Evolutionary conservation across 2,113 vertebrate species (phyloP), one percentile per base, ranked within the genome.

Genomic region (Paedocypris sp.): DNA sequence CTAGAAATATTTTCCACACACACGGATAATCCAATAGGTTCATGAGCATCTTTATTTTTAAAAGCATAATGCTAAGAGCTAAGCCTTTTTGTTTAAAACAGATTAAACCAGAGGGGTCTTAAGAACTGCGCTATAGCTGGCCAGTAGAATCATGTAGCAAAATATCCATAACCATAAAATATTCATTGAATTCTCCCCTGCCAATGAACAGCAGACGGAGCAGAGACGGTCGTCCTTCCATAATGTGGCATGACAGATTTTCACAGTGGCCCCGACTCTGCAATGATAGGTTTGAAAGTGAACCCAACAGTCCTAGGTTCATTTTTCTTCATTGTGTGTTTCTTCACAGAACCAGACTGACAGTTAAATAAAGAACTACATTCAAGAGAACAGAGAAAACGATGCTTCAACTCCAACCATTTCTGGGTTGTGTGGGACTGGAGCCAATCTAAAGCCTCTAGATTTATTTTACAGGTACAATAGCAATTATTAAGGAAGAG

Each of bases 151-250:
- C 31, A 38, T 64, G 41, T 62, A 52, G 43, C 49, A 20, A 46
- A 64, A 54, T 64, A 64, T 54, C 61, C 31, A 54, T 43, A 47
- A 22, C 50, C 50, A 54, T 64, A 53, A 64, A 64, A 64, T 64
- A 64, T 64, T 64, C 61, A 64, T 64, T 54, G 50, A 64, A 64
- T 54, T 64, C 51, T 47, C 50, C 32, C 41, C 12, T 54, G 18
- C 31, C 61, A 54, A 42, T 64, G 50, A 54, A 64, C 33, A 54
- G 51, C 50, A 54, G 49, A 62, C 28, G 18, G 48, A 45, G 49
- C 25, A 22, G 13, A 64, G 61, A 22, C 22, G 38, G 29, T 29
- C 26, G 12, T 53, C 49, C 36, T 51, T 22, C 41, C 18, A 8
- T 64, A 47, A 64, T 52, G 39, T 46, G 29, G 49, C 39, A 45